Evolutionary conservation across 2,113 vertebrate species (phyloP).

Genomic region (Lota lota): DNA sequence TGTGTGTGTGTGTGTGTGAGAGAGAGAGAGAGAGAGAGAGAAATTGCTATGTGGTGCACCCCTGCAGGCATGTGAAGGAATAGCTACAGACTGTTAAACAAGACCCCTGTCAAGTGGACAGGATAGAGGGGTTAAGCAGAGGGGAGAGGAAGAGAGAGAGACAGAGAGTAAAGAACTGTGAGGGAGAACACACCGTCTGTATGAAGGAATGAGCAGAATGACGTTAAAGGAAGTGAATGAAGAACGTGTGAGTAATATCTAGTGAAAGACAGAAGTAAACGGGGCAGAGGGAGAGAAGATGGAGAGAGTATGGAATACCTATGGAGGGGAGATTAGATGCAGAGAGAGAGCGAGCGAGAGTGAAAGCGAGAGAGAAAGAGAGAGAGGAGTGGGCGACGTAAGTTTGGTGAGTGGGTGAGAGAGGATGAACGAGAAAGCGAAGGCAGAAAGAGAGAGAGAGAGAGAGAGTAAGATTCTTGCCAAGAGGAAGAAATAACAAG

Average conservation of each 20-base stretch:
- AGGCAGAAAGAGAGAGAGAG: background rate
- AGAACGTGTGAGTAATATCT: background rate
- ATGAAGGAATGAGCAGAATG: background rate
- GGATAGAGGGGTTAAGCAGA: background rate
- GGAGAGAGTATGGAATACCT: too few species aligned
- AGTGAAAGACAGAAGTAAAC: background rate
- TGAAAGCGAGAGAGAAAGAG: background rate
- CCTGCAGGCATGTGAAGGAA: conserved; percentile 45
- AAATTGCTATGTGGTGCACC: conserved; percentile 24
- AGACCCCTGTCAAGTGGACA: conserved; percentile 22
- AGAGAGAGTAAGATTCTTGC: background rate
- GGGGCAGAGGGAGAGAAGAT: too few species aligned
- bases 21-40: too few species aligned
- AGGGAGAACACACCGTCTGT: background rate
- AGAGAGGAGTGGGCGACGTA: background rate
- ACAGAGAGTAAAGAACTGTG: background rate
- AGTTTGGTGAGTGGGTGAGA: background rate
- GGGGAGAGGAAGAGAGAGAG: conserved; percentile 2
- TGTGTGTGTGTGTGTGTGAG: conserved; percentile 15
- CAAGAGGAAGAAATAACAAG: background rate
- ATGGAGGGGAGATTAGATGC: background rate
- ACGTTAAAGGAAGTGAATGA: background rate
- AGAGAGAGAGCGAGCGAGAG: background rate
- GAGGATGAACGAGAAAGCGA: background rate
- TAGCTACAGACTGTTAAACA: conserved; percentile 38